Evolutionary conservation across 1,140 invertebrate species (phyloP).

Genomic region (Brachionus manjavacas): DNA sequence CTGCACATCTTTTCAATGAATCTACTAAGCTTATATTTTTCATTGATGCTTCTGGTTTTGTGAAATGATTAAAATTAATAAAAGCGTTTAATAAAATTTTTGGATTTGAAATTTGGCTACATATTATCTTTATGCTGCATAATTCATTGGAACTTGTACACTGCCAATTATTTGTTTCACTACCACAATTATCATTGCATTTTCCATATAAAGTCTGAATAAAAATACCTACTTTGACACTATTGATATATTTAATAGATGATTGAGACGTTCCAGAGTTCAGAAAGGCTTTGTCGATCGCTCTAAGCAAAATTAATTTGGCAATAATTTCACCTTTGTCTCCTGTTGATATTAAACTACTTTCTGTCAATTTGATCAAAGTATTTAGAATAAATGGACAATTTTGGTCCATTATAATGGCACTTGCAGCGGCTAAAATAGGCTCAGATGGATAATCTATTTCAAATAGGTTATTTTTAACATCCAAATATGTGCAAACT

Average conservation of each 20-base stretch:
- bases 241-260: not conserved
- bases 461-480: not conserved
- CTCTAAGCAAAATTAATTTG: not conserved
- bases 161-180: not conserved
- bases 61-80: conserved; percentile 8
- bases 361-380: not conserved
- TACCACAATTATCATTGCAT: not conserved
- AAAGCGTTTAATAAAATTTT: not conserved
- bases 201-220: not conserved
- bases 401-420: not conserved
- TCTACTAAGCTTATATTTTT: not conserved
- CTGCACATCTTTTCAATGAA: not conserved
- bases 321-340: conserved; percentile 2
- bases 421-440: not conserved
- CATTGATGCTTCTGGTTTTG: not conserved
- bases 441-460: conserved; percentile 22
- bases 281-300: not conserved
- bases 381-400: not conserved
- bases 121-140: not conserved
- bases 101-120: not conserved
- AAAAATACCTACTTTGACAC: not conserved
- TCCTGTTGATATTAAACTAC: not conserved
- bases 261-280: not conserved
- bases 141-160: not conserved
- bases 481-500: not conserved